Evolutionary conservation across 2,888 invertebrate genomes (phyloP).

Genomic region (Eugnorisma glareosa): DNA sequence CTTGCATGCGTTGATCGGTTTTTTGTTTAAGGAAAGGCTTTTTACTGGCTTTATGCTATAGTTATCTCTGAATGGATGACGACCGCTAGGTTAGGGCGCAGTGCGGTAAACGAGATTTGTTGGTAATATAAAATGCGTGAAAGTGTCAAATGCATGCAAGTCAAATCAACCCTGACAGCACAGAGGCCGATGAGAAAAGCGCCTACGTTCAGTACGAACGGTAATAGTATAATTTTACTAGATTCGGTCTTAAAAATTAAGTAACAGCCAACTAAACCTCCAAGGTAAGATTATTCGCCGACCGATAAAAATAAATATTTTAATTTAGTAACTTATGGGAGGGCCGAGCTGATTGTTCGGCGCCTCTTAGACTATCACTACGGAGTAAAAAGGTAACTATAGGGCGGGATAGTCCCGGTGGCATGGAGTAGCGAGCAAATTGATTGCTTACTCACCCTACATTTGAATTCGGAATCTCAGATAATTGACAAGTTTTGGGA

Average conservation of each 20-base stretch:
- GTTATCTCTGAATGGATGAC: constrained; percentile 21
- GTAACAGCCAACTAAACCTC: constrained; percentile 62
- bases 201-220: constrained; percentile 26
- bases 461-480: neutral
- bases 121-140: neutral
- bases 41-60: constrained; percentile 2
- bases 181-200: constrained; percentile 18
- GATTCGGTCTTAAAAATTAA: constrained; percentile 62
- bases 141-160: constrained; percentile 27
- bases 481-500: neutral
- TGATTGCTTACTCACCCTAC: constrained; percentile 2
- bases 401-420: constrained; percentile 35
- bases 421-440: constrained; percentile 36
- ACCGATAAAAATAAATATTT: constrained; percentile 59
- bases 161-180: constrained; percentile 34
- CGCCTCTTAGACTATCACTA: constrained; percentile 49
- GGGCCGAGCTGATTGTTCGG: constrained; percentile 23
- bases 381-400: constrained; percentile 62
- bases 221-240: constrained; percentile 55
- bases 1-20: constrained; percentile 31
- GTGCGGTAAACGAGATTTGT: neutral
- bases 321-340: constrained; percentile 48
- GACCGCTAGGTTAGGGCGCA: neutral
- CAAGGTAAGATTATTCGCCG: constrained; percentile 48
- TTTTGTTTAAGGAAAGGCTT: constrained; percentile 6